Evolutionary conservation across 2,113 vertebrate species (phyloP).

Genomic region (Rhinogobius similis): DNA sequence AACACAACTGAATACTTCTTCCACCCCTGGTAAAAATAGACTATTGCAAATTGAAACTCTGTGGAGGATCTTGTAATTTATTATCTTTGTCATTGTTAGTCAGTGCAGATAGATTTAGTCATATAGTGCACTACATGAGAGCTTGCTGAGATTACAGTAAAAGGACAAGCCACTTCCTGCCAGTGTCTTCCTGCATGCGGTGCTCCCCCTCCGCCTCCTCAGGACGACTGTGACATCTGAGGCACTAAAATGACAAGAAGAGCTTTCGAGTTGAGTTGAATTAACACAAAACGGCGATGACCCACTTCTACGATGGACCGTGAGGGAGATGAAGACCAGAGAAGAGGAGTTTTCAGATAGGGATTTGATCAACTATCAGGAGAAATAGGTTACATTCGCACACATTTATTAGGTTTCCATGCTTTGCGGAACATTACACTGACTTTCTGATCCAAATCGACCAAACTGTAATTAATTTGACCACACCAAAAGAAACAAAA

Average conservation of each 20-base stretch:
- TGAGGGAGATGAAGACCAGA: slow-evolving; percentile 22
- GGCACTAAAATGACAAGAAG: slow-evolving; percentile 28
- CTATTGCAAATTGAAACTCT: background rate
- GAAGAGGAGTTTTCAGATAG: slow-evolving; percentile 19
- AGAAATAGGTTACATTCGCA: background rate
- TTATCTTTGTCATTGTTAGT: background rate
- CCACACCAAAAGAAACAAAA: background rate
- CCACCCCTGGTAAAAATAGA: no score
- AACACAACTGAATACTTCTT: no score
- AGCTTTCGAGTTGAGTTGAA: slow-evolving; percentile 10
- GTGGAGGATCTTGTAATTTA: background rate
- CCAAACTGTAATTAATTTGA: background rate
- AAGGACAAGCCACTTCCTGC: slow-evolving; percentile 77
- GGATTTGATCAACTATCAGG: slow-evolving; percentile 21
- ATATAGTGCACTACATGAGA: background rate
- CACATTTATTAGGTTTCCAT: no score
- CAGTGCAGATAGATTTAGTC: background rate
- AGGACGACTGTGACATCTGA: slow-evolving; percentile 35
- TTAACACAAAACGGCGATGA: slow-evolving; percentile 45
- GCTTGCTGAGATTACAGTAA: slow-evolving; percentile 67
- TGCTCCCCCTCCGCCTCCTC: slow-evolving; percentile 36
- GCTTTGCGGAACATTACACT: background rate
- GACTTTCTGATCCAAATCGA: background rate
- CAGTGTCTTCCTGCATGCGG: slow-evolving; percentile 67
- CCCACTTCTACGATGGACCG: slow-evolving; percentile 52